Evolutionary conservation across 2,888 invertebrate species (phyloP).

Genomic region (Ectemnius lituratus): DNA sequence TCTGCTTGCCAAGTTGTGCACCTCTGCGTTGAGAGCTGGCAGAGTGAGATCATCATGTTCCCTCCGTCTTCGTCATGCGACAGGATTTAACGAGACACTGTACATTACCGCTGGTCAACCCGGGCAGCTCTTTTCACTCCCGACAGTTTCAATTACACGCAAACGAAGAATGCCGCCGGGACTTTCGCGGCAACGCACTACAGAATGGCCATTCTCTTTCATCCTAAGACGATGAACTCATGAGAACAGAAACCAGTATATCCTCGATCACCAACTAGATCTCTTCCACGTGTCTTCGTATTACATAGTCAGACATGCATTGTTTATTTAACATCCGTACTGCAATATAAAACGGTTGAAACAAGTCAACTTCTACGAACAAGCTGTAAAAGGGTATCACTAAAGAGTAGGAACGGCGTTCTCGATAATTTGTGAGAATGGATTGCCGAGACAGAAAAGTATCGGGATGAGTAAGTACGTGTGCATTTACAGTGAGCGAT

Average conservation of each 20-base stretch:
- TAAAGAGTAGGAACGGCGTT: neutral
- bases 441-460: conserved; percentile 12
- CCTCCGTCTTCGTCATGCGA: conserved; percentile 25
- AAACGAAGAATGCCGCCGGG: conserved; percentile 10
- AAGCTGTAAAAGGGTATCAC: neutral
- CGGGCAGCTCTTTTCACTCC: conserved; percentile 36
- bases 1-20: conserved; percentile 35
- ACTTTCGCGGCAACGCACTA: neutral
- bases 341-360: neutral
- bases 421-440: neutral
- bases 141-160: conserved; percentile 38
- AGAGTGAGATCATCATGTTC: neutral
- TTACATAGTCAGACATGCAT: neutral
- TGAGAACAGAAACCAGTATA: neutral
- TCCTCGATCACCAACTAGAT: neutral
- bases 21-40: conserved; percentile 37
- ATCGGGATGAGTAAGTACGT: neutral
- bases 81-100: conserved; percentile 34
- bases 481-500: conserved; percentile 13
- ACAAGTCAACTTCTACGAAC: neutral
- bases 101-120: conserved; percentile 48
- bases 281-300: neutral
- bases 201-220: neutral
- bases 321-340: neutral
- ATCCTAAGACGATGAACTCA: neutral